phyloP scores from a whole-genome alignment of 2,888 invertebrate species.

The Camptogramma bilineatum region DNA sequence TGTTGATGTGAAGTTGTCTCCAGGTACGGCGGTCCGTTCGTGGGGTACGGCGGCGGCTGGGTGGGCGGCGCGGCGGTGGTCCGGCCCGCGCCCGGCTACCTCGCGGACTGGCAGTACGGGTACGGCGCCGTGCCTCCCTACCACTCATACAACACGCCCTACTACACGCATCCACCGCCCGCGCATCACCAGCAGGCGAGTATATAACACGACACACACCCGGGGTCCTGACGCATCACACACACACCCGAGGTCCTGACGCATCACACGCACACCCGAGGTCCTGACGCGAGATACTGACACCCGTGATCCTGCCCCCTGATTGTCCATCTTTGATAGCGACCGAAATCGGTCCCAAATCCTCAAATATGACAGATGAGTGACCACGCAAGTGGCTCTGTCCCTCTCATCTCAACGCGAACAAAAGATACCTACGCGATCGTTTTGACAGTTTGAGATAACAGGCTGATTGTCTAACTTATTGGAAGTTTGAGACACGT shows the following conservation, averaged over 20 bases:
- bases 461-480: too few relatives aligned
- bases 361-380: too few relatives aligned
- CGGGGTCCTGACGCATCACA: not conserved
- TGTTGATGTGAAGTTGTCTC: not conserved
- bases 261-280: not conserved
- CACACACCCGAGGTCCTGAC: not conserved
- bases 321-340: too few relatives aligned
- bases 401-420: too few relatives aligned
- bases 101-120: conserved; percentile 80
- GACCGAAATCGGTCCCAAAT: too few relatives aligned
- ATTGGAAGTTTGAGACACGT: too few relatives aligned
- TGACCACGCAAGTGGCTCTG: too few relatives aligned
- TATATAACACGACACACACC: not conserved
- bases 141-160: conserved; percentile 58
- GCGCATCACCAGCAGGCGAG: conserved; percentile 78
- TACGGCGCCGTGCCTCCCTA: conserved; percentile 71
- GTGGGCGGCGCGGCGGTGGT: conserved; percentile 72
- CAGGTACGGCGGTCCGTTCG: conserved; percentile 79
- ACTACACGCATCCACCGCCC: conserved; percentile 78
- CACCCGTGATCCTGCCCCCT: too few relatives aligned
- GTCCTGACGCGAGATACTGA: not conserved
- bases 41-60: conserved; percentile 78
- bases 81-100: conserved; percentile 82
- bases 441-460: too few relatives aligned
- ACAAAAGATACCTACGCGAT: too few relatives aligned